A percentile compares a stretch with the other conserved stretches of the same genome.
Evolutionary conservation across 2,113 vertebrate species (phyloP).

Genomic region (Oenanthe oenanthe): DNA sequence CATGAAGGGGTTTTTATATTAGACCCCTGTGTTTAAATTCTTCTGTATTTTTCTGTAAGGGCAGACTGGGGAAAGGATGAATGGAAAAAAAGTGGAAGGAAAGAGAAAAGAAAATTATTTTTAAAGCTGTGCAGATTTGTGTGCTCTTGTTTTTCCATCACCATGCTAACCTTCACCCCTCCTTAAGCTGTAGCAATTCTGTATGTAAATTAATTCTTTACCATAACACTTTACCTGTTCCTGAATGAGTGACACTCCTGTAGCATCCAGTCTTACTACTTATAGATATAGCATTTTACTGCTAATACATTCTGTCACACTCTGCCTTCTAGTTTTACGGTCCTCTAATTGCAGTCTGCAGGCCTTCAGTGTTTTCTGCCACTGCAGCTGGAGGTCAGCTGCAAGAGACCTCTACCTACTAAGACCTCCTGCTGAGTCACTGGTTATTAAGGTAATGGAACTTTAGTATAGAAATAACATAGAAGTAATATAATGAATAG

Average conservation of each 20-base stretch:
- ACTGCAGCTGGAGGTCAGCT: constrained; percentile 61
- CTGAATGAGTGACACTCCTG: constrained; percentile 65
- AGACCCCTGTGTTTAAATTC: constrained; percentile 73
- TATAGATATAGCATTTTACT: constrained; percentile 78
- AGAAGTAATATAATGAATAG: constrained; percentile 61
- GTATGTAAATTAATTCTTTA: constrained; percentile 78
- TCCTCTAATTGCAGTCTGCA: constrained; percentile 57
- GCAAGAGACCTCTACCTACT: constrained; percentile 56
- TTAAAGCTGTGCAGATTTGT: constrained; percentile 61
- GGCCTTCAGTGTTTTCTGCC: constrained; percentile 48
- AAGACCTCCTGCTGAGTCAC: constrained; percentile 65
- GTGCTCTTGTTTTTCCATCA: constrained; percentile 77
- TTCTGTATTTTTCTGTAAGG: constrained; percentile 53
- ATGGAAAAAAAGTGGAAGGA: not conserved
- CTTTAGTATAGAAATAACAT: constrained; percentile 46
- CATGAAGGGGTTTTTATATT: constrained; percentile 75
- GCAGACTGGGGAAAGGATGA: not conserved
- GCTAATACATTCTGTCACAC: constrained; percentile 67
- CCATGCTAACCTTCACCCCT: constrained; percentile 75
- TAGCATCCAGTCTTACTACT: constrained; percentile 81
- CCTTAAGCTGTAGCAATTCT: constrained; percentile 76
- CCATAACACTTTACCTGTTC: constrained; percentile 78
- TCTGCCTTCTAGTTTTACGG: constrained; percentile 55
- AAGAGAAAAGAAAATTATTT: not conserved
- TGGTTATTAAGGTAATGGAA: constrained; percentile 75